These are phyloP conservation scores for Yponomeuta malinellus DNA, from an alignment of 2,888 invertebrate genomes.

Conservation along the genomic window DNA sequence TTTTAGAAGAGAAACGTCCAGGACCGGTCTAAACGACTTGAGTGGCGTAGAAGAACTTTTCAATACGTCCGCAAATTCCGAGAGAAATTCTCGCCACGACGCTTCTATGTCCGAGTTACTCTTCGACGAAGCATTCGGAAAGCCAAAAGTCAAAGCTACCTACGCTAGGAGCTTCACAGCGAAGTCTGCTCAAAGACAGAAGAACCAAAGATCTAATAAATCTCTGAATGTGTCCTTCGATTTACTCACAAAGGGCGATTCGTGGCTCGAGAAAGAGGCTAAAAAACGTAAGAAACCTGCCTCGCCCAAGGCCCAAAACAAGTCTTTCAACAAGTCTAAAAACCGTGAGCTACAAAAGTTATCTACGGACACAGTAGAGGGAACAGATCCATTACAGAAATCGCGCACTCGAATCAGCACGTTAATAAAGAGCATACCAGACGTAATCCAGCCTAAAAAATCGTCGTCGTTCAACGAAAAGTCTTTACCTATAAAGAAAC, in stretches of 20 bases:
- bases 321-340: constrained; percentile 12
- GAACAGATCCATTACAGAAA: constrained; percentile 30
- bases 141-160: constrained; percentile 36
- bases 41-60: constrained; percentile 57
- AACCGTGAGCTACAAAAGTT: constrained; percentile 40
- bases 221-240: constrained; percentile 41
- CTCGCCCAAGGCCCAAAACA: constrained; percentile 16
- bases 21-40: constrained; percentile 35
- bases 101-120: constrained; percentile 29
- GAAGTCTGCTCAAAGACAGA: constrained; percentile 24
- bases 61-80: constrained; percentile 31
- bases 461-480: constrained; percentile 40
- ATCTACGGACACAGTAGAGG: constrained; percentile 42
- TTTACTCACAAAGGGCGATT: constrained; percentile 35
- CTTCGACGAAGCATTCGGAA: constrained; percentile 47
- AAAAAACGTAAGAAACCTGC: constrained; percentile 29
- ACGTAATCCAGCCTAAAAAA: constrained; percentile 25
- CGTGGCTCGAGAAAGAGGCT: constrained; percentile 46
- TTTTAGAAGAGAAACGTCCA: constrained; percentile 31
- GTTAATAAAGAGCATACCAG: constrained; percentile 17
- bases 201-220: constrained; percentile 23
- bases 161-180: constrained; percentile 47
- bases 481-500: constrained; percentile 52
- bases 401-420: constrained; percentile 33
- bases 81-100: constrained; percentile 24